Percentiles rank a stretch among this genome's conserved stretches.
phyloP scores from a whole-genome alignment of 2,797 vertebrate genomes.

The Hoplostethus atlanticus region DNA sequence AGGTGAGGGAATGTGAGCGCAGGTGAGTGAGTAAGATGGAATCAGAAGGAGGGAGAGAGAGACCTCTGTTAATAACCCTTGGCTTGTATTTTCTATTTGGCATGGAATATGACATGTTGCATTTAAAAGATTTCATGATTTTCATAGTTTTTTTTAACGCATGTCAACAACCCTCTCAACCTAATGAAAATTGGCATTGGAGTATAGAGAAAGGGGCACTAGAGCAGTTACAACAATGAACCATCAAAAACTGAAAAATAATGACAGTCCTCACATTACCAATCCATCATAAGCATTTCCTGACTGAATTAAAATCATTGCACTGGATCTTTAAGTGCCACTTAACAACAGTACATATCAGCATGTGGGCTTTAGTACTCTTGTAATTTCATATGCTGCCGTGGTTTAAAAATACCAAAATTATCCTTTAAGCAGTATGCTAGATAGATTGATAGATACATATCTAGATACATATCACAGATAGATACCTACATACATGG shows the following conservation, averaged over 20 bases:
- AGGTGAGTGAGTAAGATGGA: no score
- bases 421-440: not conserved
- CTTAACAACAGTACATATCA: not conserved
- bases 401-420: no score
- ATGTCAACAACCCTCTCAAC: constrained; percentile 54
- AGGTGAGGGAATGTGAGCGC: constrained; percentile 38
- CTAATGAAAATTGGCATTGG: constrained; percentile 69
- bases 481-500: not conserved
- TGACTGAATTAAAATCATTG: constrained; percentile 66
- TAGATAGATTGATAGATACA: not conserved
- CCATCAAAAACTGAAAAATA: constrained; percentile 49
- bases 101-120: no score
- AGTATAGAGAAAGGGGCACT: constrained; percentile 60
- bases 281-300: constrained; percentile 60
- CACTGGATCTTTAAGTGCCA: constrained; percentile 62
- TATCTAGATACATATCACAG: not conserved
- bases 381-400: not conserved
- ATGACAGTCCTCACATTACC: constrained; percentile 22
- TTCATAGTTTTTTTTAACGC: constrained; percentile 39
- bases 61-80: no score
- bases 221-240: constrained; percentile 49
- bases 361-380: not conserved
- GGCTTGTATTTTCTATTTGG: no score
- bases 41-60: constrained; percentile 34
- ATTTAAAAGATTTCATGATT: no score